Percentiles rank a stretch among this genome's conserved stretches.
Evolutionary conservation across 2,888 invertebrate species (phyloP).

Genomic region (Nymphalis polychloros): DNA sequence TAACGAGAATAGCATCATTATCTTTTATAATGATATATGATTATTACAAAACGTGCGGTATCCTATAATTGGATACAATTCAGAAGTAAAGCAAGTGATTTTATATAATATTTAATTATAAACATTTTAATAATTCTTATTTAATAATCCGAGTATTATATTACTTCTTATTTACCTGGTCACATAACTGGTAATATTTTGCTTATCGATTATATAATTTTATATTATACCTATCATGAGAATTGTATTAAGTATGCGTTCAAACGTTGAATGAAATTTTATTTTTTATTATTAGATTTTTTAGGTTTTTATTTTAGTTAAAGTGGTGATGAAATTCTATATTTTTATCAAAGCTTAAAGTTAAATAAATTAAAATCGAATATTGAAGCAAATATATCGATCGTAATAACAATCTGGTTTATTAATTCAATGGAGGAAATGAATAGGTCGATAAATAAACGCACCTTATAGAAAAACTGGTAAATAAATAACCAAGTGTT

Average conservation of each 20-base stretch:
- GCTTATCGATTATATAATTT: no score
- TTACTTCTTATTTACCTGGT: no score
- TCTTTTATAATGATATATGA: background rate
- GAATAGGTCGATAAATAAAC: slow-evolving; percentile 6
- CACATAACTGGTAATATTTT: no score
- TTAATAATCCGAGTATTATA: background rate
- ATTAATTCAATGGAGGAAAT: slow-evolving; percentile 10
- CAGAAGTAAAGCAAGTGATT: slow-evolving; percentile 1
- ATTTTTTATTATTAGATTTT: no score
- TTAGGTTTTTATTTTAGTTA: no score
- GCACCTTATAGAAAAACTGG: slow-evolving; percentile 13
- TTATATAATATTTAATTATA: background rate
- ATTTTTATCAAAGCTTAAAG: no score
- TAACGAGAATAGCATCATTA: slow-evolving; percentile 10
- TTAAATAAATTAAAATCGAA: no score
- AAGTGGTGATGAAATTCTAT: no score
- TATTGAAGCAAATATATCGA: background rate
- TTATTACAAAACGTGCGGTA: slow-evolving; percentile 5
- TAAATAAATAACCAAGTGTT: slow-evolving; percentile 17
- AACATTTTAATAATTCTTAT: background rate
- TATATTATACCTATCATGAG: no score
- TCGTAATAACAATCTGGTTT: background rate
- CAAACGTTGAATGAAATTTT: no score
- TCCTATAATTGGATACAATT: background rate
- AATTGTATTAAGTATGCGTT: no score